Base-by-base conservation (phyloP, 2,888 invertebrate species). In the Sinelater perroti region DNA sequence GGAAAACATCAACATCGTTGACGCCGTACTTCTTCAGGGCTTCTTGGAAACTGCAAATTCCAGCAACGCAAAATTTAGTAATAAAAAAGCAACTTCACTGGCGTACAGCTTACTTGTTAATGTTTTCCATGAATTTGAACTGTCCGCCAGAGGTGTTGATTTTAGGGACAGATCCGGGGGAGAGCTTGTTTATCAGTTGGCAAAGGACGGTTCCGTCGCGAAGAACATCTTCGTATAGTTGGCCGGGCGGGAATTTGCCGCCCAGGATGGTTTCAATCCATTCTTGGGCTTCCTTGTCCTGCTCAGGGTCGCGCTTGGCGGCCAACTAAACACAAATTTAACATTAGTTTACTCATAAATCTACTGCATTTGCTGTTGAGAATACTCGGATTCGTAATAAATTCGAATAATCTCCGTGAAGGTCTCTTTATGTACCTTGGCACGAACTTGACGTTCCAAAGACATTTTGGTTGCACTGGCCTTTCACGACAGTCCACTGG, bases 61-160 rank as follows among this genome's bases (percentile, higher is more conserved):
- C 21, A 36, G 13, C 38, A 6, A 14, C 6, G 16, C n/a, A 6
- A 14, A 38, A 38, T 14, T 6, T 24, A 24, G 4, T 24, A 24
- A 24, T 24, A 8, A 24, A 24, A 6, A 6, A 24, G 10, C 2
- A 26, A 26, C 28, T 26, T 26, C 10, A 26, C 8, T 2, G 10
- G 8, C 2, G 2, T 30, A 3, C 30, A 5, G 30, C 30, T 85
- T 78, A 97, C 90, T 88, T 84, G 82, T 93, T 95, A 79, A 98
- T 95, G 85, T 99, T 99, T 81, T 99, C 98, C 98, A 99, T 99
- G 89, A 98, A 90, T 78, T 97, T 98, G 88, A 99, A 99, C 77
- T 97, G 96, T 76, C 97, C 96, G 69, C 97, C 96, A 40, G 89
- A 87, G 68, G 89, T 87, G 85, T 98, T 97, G 81, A 98, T 89